phyloP scores from a whole-genome alignment of 2,888 invertebrate species.

The Iphiclides podalirius region DNA sequence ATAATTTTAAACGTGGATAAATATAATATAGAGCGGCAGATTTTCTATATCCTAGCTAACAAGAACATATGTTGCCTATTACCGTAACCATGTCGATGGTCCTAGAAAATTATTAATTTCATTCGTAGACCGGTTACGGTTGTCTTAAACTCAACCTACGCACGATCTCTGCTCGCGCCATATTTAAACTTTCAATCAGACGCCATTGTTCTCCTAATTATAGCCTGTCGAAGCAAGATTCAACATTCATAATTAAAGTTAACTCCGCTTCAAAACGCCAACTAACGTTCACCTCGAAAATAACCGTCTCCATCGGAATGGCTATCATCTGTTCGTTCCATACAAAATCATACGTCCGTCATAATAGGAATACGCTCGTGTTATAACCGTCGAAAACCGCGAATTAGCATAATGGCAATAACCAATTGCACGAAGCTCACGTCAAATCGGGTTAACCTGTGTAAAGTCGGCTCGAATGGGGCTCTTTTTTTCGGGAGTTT shows the following conservation, averaged over 20 bases:
- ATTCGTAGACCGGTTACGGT: slow-evolving; percentile 11
- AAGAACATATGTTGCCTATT: too few species aligned
- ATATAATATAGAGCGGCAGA: too few species aligned
- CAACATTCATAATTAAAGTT: slow-evolving; percentile 31
- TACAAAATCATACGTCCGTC: slow-evolving; percentile 36
- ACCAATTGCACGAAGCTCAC: slow-evolving; percentile 72
- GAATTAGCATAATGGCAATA: slow-evolving; percentile 73
- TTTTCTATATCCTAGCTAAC: too few species aligned
- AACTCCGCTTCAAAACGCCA: slow-evolving; percentile 29
- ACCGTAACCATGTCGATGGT: too few species aligned
- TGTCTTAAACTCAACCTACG: slow-evolving; percentile 39
- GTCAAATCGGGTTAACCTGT: slow-evolving; percentile 61
- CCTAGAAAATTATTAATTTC: too few species aligned
- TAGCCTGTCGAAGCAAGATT: slow-evolving; percentile 39
- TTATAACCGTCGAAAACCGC: slow-evolving; percentile 44
- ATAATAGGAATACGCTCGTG: slow-evolving; percentile 44
- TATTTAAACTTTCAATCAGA: slow-evolving; percentile 53
- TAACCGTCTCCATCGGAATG: slow-evolving; percentile 21
- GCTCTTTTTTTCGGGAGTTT: slow-evolving; percentile 37
- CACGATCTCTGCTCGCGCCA: slow-evolving; percentile 42
- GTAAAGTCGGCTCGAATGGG: slow-evolving; percentile 52
- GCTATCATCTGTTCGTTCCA: slow-evolving; percentile 40
- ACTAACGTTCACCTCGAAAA: slow-evolving; percentile 19
- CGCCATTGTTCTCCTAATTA: slow-evolving; percentile 63
- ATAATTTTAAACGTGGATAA: too few species aligned